phyloP scores from a whole-genome alignment of 2,113 vertebrate species.

The Takifugu flavidus region DNA sequence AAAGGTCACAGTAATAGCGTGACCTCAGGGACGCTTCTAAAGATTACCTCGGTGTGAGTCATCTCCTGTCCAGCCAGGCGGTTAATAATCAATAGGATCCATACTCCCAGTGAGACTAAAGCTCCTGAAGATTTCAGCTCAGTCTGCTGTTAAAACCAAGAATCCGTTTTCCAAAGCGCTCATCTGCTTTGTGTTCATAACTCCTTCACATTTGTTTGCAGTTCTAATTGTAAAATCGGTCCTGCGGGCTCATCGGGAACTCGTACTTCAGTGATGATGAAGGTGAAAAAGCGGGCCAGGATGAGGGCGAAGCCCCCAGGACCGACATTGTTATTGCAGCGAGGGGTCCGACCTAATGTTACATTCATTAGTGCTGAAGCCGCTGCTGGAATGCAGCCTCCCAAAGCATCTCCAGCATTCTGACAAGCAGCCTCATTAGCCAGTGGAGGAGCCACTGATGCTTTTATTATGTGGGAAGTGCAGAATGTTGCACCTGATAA shows the following conservation, averaged over 20 bases:
- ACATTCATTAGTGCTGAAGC: constrained; percentile 52
- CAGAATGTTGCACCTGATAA: background rate
- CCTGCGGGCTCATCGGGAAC: constrained; percentile 15
- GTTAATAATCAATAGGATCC: constrained; percentile 63
- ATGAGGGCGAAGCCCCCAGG: constrained; percentile 32
- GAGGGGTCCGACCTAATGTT: constrained; percentile 29
- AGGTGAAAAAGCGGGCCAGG: constrained; percentile 21
- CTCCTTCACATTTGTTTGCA: constrained; percentile 11
- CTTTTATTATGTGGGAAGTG: background rate
- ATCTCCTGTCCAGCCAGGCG: constrained; percentile 41
- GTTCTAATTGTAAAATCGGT: background rate
- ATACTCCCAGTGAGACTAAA: constrained; percentile 11
- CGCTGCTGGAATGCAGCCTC: constrained; percentile 46
- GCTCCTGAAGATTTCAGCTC: background rate
- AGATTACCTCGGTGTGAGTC: constrained; percentile 46
- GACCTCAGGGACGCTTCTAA: constrained; percentile 49
- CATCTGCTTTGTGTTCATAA: background rate
- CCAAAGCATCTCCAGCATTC: constrained; percentile 38
- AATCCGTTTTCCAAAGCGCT: background rate
- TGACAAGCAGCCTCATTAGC: constrained; percentile 41
- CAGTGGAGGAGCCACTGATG: constrained; percentile 9
- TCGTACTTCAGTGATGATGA: constrained; percentile 17
- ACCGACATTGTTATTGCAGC: constrained; percentile 43
- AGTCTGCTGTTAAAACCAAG: background rate
- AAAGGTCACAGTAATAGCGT: constrained; percentile 55